Conservation (phyloP, 2,113 vertebrate genomes). For the Eulemur macaco region DNA sequence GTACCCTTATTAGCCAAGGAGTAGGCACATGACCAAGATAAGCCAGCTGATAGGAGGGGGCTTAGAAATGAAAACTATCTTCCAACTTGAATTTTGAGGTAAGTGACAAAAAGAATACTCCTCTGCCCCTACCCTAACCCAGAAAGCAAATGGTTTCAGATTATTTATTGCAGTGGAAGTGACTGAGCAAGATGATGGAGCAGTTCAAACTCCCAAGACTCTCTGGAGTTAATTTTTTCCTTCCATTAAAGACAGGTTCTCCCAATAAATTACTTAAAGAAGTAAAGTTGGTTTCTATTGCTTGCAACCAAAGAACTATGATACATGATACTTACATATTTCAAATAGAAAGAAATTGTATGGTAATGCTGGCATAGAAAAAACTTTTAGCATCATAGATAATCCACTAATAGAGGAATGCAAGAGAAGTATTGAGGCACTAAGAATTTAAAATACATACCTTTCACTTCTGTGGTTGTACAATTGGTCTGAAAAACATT, state of each 20-base stretch:
- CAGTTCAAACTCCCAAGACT: background rate
- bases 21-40: background rate
- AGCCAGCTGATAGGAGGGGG: background rate
- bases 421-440: background rate
- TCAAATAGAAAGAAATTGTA: constrained; percentile 22
- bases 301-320: background rate
- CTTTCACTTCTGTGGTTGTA: background rate
- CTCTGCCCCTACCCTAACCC: background rate
- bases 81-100: background rate
- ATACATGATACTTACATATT: background rate
- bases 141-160: background rate
- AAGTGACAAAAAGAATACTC: background rate
- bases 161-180: background rate
- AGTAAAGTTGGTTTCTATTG: background rate
- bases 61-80: too few relatives aligned
- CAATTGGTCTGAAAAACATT: constrained; percentile 23
- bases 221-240: background rate
- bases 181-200: background rate
- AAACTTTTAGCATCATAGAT: background rate
- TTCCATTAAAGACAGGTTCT: background rate
- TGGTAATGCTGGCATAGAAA: background rate
- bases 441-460: background rate
- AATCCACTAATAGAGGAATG: background rate
- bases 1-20: background rate
- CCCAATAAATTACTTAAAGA: background rate